These are phyloP conservation scores for Forpus xanthops DNA, from an alignment of 2,797 vertebrate genomes.

Conservation along the genomic window DNA sequence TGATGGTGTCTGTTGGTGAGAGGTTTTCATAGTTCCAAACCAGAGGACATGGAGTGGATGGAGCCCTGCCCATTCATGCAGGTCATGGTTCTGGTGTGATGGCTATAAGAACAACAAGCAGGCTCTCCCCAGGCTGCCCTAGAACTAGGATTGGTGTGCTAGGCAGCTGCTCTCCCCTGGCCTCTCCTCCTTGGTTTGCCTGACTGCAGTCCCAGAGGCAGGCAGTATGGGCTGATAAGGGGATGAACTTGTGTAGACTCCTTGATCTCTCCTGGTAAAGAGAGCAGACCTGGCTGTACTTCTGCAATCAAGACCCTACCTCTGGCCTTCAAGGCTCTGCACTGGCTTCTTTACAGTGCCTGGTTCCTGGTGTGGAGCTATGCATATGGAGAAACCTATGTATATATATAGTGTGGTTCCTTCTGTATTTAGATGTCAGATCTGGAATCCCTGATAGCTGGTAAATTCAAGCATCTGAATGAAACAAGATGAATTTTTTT, in stretches of 20 bases:
- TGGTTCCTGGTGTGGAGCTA: background rate
- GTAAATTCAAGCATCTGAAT: background rate
- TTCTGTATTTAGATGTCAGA: background rate
- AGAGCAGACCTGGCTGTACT: background rate
- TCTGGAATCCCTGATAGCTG: background rate
- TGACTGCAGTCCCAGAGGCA: background rate
- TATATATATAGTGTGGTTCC: background rate
- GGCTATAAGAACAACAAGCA: background rate
- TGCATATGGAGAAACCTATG: fast-evolving
- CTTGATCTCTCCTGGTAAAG: background rate
- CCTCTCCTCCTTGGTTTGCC: background rate
- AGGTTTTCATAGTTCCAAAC: background rate
- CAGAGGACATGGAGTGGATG: background rate
- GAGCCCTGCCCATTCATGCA: background rate
- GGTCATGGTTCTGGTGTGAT: background rate
- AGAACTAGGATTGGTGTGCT: background rate
- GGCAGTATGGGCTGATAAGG: background rate
- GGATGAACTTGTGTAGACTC: background rate
- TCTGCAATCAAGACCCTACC: background rate
- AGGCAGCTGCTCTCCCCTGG: background rate
- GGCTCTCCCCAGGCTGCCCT: background rate
- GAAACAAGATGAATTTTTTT: background rate
- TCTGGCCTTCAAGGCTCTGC: background rate
- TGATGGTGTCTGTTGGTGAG: background rate
- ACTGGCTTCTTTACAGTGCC: background rate